phyloP scores from a whole-genome alignment of 2,888 invertebrate genomes.

The Ectobius pallidus region DNA sequence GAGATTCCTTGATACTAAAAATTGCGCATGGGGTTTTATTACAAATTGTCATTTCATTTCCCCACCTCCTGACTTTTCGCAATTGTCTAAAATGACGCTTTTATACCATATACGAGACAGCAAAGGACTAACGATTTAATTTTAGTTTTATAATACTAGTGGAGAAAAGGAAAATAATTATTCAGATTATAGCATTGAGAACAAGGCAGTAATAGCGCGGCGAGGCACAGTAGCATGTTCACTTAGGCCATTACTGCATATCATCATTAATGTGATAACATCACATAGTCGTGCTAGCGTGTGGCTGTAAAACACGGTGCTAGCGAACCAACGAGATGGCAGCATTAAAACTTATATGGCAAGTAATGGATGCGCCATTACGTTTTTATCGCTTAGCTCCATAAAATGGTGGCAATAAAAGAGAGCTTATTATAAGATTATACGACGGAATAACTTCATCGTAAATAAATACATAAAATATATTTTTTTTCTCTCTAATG shows the following conservation, averaged over 20 bases:
- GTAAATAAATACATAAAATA: slow-evolving; percentile 47
- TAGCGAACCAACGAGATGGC: slow-evolving; percentile 21
- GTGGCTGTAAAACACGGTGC: slow-evolving; percentile 26
- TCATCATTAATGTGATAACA: slow-evolving; percentile 25
- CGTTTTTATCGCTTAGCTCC: slow-evolving; percentile 45
- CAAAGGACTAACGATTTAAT: too few species aligned
- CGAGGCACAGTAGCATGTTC: slow-evolving; percentile 24
- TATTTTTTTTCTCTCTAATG: slow-evolving; percentile 35
- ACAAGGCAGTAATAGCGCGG: neutral
- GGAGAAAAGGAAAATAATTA: slow-evolving; percentile 24
- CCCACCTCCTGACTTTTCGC: too few species aligned
- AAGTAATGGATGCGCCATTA: slow-evolving; percentile 45
- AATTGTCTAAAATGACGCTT: too few species aligned
- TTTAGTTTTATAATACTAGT: neutral
- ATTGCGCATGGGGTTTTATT: too few species aligned
- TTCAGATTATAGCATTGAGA: slow-evolving; percentile 1
- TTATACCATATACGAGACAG: too few species aligned
- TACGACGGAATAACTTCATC: slow-evolving; percentile 46
- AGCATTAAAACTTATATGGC: slow-evolving; percentile 29
- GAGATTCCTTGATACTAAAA: too few species aligned
- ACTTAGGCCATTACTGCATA: slow-evolving; percentile 24
- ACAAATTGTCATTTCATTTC: too few species aligned
- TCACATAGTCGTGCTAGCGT: slow-evolving; percentile 27
- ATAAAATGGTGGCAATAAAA: slow-evolving; percentile 45
- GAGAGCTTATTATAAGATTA: slow-evolving; percentile 40